phyloP scores from a whole-genome alignment of 2,797 vertebrate genomes.

The Borostomias antarcticus region DNA sequence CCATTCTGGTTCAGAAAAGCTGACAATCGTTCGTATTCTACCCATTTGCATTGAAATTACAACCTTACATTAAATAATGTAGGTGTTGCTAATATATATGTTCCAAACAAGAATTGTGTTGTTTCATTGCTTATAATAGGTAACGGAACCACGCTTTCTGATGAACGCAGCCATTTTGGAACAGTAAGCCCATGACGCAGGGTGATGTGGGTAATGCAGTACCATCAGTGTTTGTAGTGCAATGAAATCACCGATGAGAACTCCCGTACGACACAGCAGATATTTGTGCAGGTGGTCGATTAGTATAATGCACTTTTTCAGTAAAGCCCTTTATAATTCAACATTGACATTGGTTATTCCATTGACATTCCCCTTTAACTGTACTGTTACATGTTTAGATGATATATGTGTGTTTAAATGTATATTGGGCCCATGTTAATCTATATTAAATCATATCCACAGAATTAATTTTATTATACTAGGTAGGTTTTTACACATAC shows the following conservation, averaged over 20 bases:
- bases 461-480: no score
- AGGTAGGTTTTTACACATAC: no score
- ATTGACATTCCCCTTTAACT: no score
- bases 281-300: no score
- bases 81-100: not conserved
- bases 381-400: no score
- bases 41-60: not conserved
- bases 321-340: no score
- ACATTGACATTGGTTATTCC: no score
- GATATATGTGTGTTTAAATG: no score
- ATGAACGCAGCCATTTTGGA: conserved; percentile 54
- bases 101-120: not conserved
- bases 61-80: not conserved
- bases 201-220: conserved; percentile 63
- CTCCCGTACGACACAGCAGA: no score
- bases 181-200: conserved; percentile 33
- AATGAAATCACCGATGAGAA: not conserved
- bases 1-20: conserved; percentile 13
- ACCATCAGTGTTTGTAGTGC: conserved; percentile 3
- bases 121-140: not conserved
- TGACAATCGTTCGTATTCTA: not conserved
- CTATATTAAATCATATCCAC: no score
- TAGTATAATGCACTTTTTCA: no score
- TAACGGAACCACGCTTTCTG: conserved; percentile 16
- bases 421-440: no score